Conservation (phyloP, 2,113 vertebrate species). For the Acanthochromis polyacanthus region DNA sequence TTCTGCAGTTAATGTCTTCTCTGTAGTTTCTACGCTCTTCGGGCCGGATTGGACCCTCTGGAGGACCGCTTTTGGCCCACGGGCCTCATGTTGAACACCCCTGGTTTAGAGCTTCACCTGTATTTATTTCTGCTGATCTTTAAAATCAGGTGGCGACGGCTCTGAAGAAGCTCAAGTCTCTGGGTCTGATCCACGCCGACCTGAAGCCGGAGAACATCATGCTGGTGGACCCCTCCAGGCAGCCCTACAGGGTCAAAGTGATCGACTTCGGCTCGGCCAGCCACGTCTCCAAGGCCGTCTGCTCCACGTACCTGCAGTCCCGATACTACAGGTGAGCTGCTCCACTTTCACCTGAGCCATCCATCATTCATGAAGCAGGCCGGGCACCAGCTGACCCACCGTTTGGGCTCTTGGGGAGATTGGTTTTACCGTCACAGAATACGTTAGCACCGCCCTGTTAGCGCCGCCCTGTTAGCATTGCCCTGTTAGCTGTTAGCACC, state of each 20-base stretch:
- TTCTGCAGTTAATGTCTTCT: no score
- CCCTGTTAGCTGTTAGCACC: no score
- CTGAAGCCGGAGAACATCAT: constrained; percentile 99
- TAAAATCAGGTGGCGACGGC: constrained; percentile 90
- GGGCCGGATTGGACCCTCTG: no score
- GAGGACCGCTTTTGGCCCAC: no score
- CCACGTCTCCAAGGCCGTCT: constrained; percentile 97
- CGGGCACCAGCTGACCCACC: no score
- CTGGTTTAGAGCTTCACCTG: neutral
- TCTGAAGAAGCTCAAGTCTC: constrained; percentile 96
- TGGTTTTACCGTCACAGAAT: no score
- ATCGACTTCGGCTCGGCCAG: constrained; percentile 99
- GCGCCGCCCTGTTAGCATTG: no score
- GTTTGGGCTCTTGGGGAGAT: no score
- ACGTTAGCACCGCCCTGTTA: no score
- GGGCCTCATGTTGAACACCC: no score
- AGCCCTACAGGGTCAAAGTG: constrained; percentile 98
- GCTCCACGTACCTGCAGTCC: constrained; percentile 97
- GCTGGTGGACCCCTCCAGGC: constrained; percentile 96
- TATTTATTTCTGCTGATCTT: neutral
- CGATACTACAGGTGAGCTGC: constrained; percentile 95
- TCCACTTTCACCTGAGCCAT: neutral
- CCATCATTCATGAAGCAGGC: no score
- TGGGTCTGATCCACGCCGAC: constrained; percentile 98
- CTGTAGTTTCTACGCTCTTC: no score